Evolutionary conservation across 2,113 vertebrate species (phyloP).

Genomic region (Apaloderma vittatum): DNA sequence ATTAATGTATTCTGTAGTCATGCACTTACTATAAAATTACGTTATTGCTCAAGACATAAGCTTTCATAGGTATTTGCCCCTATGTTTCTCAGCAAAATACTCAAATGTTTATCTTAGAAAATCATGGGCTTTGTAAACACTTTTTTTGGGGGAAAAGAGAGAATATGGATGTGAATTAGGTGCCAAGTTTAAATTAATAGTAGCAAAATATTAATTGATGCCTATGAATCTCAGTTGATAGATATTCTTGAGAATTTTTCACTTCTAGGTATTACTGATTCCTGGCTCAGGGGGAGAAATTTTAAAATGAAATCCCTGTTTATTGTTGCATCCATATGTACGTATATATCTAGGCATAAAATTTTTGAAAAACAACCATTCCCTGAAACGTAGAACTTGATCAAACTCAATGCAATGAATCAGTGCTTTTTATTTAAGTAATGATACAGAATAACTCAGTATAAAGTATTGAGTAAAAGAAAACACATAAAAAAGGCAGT

Average conservation of each 20-base stretch:
- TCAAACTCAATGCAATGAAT: neutral
- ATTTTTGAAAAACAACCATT: neutral
- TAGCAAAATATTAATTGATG: neutral
- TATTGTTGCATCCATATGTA: neutral
- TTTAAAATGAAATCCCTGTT: neutral
- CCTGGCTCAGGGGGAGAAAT: neutral
- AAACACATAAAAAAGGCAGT: neutral
- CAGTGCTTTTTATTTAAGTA: neutral
- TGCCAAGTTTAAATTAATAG: neutral
- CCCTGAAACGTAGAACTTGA: neutral
- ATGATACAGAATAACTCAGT: neutral
- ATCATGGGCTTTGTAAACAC: neutral
- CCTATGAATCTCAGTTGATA: neutral
- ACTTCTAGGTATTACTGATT: neutral
- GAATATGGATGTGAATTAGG: neutral
- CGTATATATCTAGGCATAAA: neutral
- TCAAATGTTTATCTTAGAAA: neutral
- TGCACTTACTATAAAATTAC: neutral
- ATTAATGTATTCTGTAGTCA: neutral
- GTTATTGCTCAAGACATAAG: neutral
- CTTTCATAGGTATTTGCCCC: neutral
- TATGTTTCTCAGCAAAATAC: neutral
- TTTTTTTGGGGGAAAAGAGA: accelerated
- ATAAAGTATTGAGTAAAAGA: neutral
- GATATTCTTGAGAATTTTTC: neutral